phyloP scores from a whole-genome alignment of 2,797 vertebrate genomes.

The Epinephelus coioides region DNA sequence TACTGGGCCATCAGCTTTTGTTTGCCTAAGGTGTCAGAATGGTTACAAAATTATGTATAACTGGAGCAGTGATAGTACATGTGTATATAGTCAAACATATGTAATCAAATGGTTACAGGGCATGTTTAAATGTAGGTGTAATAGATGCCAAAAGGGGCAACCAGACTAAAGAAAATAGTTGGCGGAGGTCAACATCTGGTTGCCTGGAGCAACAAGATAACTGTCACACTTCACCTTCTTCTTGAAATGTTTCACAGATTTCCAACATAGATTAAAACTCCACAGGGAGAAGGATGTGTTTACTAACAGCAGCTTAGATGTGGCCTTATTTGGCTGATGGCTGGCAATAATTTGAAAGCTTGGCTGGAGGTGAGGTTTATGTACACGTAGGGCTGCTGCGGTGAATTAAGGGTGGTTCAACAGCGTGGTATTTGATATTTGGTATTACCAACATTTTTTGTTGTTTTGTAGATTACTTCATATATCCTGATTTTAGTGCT shows the following conservation, averaged over 20 bases:
- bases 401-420: too few species aligned
- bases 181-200: conserved; percentile 42
- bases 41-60: not conserved
- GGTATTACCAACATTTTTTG: too few species aligned
- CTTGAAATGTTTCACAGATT: conserved; percentile 23
- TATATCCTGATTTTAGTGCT: too few species aligned
- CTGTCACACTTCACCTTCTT: conserved; percentile 33
- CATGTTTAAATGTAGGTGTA: conserved; percentile 9
- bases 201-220: conserved; percentile 36
- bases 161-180: conserved; percentile 13
- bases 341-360: conserved; percentile 39
- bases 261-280: conserved; percentile 21
- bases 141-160: not conserved
- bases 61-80: too few species aligned
- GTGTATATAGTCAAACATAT: not conserved
- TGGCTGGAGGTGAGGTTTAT: conserved; percentile 25
- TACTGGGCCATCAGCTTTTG: not conserved
- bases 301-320: conserved; percentile 7
- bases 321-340: conserved; percentile 16
- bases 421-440: too few species aligned
- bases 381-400: not conserved
- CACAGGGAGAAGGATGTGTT: not conserved
- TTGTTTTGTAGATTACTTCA: too few species aligned
- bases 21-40: not conserved
- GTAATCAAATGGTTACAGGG: not conserved